These are phyloP conservation scores for Polyommatus iphigenia DNA, from an alignment of 2,888 invertebrate genomes.

Conservation along the genomic window DNA sequence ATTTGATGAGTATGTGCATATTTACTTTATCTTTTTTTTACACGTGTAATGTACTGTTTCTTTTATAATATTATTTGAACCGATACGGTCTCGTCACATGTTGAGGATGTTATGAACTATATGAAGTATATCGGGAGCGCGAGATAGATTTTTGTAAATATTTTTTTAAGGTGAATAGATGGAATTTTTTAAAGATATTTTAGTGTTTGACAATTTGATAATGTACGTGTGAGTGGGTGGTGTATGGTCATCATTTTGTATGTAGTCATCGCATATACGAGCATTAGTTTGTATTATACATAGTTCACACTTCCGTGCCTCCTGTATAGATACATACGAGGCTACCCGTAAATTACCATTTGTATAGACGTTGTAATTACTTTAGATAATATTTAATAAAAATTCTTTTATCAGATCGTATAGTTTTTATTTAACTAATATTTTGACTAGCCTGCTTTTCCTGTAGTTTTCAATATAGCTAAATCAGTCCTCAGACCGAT, in stretches of 20 bases:
- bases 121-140: conserved; percentile 30
- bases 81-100: background rate
- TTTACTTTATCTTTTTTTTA: conserved; percentile 22
- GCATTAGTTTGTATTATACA: conserved; percentile 26
- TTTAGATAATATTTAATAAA: conserved; percentile 41
- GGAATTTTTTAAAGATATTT: conserved; percentile 51
- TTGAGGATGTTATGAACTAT: conserved; percentile 14
- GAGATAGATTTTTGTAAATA: conserved; percentile 59
- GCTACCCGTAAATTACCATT: conserved; percentile 33
- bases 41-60: conserved; percentile 26
- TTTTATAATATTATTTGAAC: conserved; percentile 21
- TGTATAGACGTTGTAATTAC: conserved; percentile 39
- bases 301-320: conserved; percentile 22
- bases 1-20: conserved; percentile 2
- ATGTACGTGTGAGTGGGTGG: conserved; percentile 43
- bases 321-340: conserved; percentile 29
- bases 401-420: conserved; percentile 33
- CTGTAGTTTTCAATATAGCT: background rate
- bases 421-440: conserved; percentile 21
- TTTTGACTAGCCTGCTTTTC: background rate
- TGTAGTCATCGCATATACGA: conserved; percentile 20
- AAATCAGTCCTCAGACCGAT: background rate
- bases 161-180: conserved; percentile 54
- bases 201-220: conserved; percentile 53
- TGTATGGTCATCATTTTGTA: conserved; percentile 33